Percentiles rank a stretch among this genome's conserved stretches.
Evolutionary conservation across 2,888 invertebrate genomes (phyloP).

Genomic region (Aporophyla nigra): DNA sequence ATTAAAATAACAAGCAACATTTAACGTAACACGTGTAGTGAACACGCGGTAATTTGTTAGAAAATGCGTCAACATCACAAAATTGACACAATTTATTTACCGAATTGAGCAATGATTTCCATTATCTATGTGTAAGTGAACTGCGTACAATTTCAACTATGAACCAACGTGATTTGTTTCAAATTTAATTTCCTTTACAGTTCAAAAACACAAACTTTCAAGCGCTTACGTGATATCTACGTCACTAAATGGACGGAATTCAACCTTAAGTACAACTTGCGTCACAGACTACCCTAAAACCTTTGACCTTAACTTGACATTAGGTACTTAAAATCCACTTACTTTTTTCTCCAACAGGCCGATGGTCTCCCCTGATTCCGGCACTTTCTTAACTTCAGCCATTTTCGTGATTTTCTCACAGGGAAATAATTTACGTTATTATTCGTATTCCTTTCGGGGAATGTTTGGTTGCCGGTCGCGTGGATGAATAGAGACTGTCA

Average conservation of each 20-base stretch:
- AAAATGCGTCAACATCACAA: slow-evolving; percentile 18
- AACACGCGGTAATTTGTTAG: slow-evolving; percentile 21
- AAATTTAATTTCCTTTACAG: not conserved
- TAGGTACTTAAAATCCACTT: slow-evolving; percentile 75
- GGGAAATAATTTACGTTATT: slow-evolving; percentile 46
- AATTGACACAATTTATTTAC: slow-evolving; percentile 29
- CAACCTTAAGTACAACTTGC: slow-evolving; percentile 59
- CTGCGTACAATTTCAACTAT: not conserved
- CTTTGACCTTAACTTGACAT: slow-evolving; percentile 84
- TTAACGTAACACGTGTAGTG: not conserved
- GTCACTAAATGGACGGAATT: slow-evolving; percentile 44
- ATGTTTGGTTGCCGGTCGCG: slow-evolving; percentile 66
- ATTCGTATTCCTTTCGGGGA: slow-evolving; percentile 58
- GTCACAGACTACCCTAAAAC: slow-evolving; percentile 67
- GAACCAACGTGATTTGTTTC: not conserved
- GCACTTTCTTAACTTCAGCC: slow-evolving; percentile 74
- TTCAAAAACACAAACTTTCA: slow-evolving; percentile 25
- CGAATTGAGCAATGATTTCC: slow-evolving; percentile 5
- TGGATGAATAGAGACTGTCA: slow-evolving; percentile 67
- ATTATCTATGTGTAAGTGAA: not conserved
- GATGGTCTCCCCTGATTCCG: slow-evolving; percentile 81
- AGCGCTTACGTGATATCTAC: not conserved
- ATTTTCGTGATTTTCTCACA: slow-evolving; percentile 72
- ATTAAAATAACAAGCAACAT: slow-evolving; percentile 12
- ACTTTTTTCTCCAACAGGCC: slow-evolving; percentile 86